Conservation (phyloP, 2,113 vertebrate genomes). For the Pedetes capensis region DNA sequence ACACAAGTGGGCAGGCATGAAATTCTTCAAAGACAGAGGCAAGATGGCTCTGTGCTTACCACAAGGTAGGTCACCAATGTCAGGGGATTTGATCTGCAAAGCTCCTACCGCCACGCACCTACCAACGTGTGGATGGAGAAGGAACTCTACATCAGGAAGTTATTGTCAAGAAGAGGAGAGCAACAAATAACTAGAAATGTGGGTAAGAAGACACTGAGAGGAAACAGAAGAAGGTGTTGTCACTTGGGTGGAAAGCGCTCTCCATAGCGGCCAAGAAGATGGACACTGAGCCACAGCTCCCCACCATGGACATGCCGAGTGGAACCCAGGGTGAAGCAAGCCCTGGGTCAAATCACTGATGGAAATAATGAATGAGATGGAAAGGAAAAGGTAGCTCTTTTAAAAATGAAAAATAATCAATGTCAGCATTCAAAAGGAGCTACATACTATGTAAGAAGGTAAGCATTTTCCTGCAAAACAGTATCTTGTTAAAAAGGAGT, state of each 20-base stretch:
- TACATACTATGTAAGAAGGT: background rate
- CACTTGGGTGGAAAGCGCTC: background rate
- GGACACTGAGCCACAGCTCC: background rate
- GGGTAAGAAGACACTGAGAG: background rate
- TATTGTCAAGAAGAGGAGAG: background rate
- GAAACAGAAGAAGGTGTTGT: background rate
- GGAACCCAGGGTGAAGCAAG: background rate
- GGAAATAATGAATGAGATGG: background rate
- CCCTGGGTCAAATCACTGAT: background rate
- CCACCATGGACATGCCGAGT: background rate
- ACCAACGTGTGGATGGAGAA: too few species aligned
- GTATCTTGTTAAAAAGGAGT: background rate
- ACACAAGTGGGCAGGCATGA: background rate
- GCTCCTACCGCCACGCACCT: too few species aligned
- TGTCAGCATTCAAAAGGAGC: background rate
- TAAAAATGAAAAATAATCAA: background rate
- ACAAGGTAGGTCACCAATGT: background rate
- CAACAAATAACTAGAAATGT: background rate
- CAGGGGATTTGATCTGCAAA: too few species aligned
- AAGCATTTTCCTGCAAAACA: background rate
- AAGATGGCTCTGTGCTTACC: background rate
- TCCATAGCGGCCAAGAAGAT: background rate
- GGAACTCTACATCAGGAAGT: background rate
- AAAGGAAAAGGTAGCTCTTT: background rate
- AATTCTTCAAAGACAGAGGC: background rate